A percentile compares a stretch with the other conserved stretches of the same genome.
These are phyloP conservation scores for Caloenas nicobarica DNA, from an alignment of 2,113 vertebrate genomes.

Conservation along the genomic window DNA sequence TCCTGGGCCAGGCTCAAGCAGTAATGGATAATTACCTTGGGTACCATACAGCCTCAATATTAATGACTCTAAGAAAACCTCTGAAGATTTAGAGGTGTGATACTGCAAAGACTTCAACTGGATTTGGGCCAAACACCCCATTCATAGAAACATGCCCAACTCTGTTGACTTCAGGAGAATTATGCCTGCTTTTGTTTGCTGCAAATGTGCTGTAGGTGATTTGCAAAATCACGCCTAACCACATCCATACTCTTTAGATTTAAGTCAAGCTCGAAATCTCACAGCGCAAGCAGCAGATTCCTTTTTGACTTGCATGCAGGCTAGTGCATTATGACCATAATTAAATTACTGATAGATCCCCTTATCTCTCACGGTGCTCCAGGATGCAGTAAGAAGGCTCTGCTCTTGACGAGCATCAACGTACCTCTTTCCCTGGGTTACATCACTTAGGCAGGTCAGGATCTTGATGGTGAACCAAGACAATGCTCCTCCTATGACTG, in stretches of 20 bases:
- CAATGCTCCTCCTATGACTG: background rate
- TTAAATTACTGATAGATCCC: slow-evolving; percentile 1
- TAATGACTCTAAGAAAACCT: background rate
- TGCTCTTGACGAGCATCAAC: background rate
- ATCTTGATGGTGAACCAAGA: slow-evolving; percentile 39
- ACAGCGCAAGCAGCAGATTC: background rate
- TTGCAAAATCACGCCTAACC: slow-evolving; percentile 15
- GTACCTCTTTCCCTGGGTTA: background rate
- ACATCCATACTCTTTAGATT: background rate
- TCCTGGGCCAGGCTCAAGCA: background rate
- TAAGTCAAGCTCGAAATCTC: background rate
- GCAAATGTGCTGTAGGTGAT: background rate
- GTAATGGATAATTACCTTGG: slow-evolving; percentile 39
- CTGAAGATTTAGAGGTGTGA: slow-evolving; percentile 29
- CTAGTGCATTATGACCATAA: background rate
- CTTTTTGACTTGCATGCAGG: background rate
- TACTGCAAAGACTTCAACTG: slow-evolving; percentile 1
- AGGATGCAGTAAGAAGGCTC: background rate
- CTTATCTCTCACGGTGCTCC: background rate
- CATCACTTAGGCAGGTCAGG: background rate
- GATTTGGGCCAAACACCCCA: background rate
- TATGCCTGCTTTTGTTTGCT: background rate
- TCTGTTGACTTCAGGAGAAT: background rate
- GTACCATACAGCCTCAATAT: background rate
- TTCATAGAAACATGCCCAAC: background rate